Evolutionary conservation across 1,140 invertebrate genomes (phyloP).

Genomic region (Magallana angulata): DNA sequence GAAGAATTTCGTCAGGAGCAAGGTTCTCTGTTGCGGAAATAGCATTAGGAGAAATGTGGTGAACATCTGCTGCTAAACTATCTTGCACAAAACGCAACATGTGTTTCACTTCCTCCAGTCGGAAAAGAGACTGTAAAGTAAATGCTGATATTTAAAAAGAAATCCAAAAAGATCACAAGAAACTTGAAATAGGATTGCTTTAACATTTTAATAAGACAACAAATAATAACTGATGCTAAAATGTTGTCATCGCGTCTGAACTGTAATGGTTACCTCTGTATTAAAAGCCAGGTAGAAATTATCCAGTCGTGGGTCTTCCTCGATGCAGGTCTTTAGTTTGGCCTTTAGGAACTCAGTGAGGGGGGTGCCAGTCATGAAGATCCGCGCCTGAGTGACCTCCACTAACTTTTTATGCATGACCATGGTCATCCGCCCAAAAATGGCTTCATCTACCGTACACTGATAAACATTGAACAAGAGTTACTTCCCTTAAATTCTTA

Average conservation of each 20-base stretch:
- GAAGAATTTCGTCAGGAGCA: slow-evolving; percentile 24
- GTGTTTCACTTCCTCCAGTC: slow-evolving; percentile 69
- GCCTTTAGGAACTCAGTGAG: slow-evolving; percentile 43
- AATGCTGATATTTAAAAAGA: neutral
- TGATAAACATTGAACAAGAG: neutral
- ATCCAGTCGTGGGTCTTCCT: slow-evolving; percentile 47
- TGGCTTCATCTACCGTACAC: slow-evolving; percentile 52
- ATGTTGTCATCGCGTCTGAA: neutral
- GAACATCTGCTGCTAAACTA: slow-evolving; percentile 64
- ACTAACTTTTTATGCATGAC: slow-evolving; percentile 46
- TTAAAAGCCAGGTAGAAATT: slow-evolving; percentile 54
- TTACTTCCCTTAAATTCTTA: no score
- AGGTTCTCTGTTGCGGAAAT: slow-evolving; percentile 27
- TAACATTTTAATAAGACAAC: no score
- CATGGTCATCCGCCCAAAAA: slow-evolving; percentile 55
- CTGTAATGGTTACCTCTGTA: slow-evolving; percentile 41
- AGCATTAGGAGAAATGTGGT: slow-evolving; percentile 60
- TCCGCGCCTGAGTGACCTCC: slow-evolving; percentile 47
- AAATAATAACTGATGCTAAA: no score
- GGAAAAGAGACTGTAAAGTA: slow-evolving; percentile 65
- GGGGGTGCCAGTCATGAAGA: slow-evolving; percentile 48
- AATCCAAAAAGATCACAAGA: no score
- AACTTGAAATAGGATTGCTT: no score
- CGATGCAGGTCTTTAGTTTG: slow-evolving; percentile 54
- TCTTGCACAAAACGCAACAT: slow-evolving; percentile 67